Conservation (phyloP, 37 sponge, comb jelly and placozoan genomes). For the Mnemiopsis leidyi region DNA sequence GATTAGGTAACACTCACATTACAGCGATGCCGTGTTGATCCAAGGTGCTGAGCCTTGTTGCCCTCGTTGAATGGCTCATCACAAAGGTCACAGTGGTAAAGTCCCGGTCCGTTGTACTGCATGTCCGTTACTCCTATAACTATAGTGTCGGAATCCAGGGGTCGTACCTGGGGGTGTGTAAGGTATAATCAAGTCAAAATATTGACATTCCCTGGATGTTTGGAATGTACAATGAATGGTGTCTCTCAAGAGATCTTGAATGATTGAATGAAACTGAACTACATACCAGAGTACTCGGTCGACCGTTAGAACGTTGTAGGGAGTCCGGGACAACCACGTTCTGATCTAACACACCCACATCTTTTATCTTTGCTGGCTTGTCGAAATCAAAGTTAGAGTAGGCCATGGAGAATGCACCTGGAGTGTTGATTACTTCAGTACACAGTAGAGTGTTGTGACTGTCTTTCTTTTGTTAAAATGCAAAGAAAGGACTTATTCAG, state of each 20-base stretch:
- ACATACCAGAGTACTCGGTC: slow-evolving; percentile 38
- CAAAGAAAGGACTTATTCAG: too few relatives aligned
- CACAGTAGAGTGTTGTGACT: too few relatives aligned
- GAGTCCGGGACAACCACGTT: slow-evolving; percentile 9
- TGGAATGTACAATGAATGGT: too few relatives aligned
- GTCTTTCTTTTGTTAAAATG: too few relatives aligned
- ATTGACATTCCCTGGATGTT: too few relatives aligned
- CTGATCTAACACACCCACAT: slow-evolving; percentile 60
- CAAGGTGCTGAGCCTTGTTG: slow-evolving; percentile 26
- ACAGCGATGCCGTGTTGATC: not conserved
- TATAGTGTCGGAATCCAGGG: not conserved
- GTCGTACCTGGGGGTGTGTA: slow-evolving; percentile 19
- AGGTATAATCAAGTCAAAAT: too few relatives aligned
- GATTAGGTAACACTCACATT: too few relatives aligned
- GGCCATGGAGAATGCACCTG: slow-evolving; percentile 43
- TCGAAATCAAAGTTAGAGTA: slow-evolving; percentile 60
- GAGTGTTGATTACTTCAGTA: too few relatives aligned
- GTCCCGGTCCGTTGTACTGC: not conserved
- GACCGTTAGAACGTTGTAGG: not conserved
- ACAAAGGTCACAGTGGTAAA: slow-evolving; percentile 15
- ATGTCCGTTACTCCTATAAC: slow-evolving; percentile 43
- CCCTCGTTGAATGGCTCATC: slow-evolving; percentile 63
- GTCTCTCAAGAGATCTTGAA: too few relatives aligned
- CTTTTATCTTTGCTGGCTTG: slow-evolving; percentile 23
- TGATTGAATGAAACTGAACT: too few relatives aligned